Conservation (phyloP, 2,113 vertebrate species). For the Spizaetus ornatus region DNA sequence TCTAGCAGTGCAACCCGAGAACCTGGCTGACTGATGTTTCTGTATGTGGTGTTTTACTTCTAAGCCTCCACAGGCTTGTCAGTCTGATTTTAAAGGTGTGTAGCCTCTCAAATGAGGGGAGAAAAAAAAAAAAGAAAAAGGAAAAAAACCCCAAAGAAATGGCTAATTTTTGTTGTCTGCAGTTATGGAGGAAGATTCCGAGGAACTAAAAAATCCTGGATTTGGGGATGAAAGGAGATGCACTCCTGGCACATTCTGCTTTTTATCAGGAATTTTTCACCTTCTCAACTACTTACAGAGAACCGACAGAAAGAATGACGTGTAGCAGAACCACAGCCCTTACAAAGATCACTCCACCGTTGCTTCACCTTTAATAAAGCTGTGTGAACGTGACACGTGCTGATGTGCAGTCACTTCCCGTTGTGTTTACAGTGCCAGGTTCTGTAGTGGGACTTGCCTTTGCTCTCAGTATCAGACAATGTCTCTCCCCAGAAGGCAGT, state of each 20-base stretch:
- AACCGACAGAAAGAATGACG: neutral
- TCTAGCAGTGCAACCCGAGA: neutral
- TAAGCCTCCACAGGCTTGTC: neutral
- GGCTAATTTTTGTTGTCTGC: neutral
- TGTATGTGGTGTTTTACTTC: no score
- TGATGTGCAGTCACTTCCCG: neutral
- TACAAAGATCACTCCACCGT: fast-evolving
- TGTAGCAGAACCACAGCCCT: neutral
- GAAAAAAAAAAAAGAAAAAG: no score
- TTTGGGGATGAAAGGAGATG: neutral
- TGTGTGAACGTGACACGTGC: neutral
- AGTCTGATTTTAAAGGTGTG: neutral
- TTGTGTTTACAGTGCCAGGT: neutral
- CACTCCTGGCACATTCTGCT: neutral
- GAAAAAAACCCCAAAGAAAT: neutral
- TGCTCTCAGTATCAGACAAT: neutral
- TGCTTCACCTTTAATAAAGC: neutral
- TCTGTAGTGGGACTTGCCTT: neutral
- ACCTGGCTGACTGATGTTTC: neutral
- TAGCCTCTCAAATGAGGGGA: neutral
- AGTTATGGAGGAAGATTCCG: neutral
- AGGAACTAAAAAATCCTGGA: neutral
- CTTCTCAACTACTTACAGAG: neutral
- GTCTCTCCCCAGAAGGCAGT: neutral
- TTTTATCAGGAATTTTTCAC: neutral